A percentile compares a stretch with the other conserved stretches of the same genome.
These are phyloP conservation scores for Tychaedon coryphoeus DNA, from an alignment of 2,113 vertebrate genomes.

Conservation along the genomic window DNA sequence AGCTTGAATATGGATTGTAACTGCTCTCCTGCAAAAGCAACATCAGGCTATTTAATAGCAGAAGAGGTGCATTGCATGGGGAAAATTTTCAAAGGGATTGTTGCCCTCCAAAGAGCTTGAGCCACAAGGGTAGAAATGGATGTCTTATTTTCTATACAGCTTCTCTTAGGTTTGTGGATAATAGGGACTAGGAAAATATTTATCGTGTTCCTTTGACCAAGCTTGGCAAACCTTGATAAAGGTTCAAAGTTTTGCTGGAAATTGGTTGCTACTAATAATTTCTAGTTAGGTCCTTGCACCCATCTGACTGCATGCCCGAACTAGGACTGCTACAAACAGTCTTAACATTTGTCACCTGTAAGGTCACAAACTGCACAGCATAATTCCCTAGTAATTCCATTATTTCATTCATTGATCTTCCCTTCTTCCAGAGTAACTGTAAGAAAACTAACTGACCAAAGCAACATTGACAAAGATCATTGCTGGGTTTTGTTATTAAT, in stretches of 20 bases:
- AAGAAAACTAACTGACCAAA: not conserved
- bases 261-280: not conserved
- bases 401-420: not conserved
- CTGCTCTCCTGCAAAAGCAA: not conserved
- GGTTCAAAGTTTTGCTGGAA: not conserved
- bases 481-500: not conserved
- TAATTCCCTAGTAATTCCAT: not conserved
- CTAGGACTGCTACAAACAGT: not conserved
- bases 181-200: not conserved
- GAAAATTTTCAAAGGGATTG: not conserved
- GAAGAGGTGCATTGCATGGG: not conserved
- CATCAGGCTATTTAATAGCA: not conserved
- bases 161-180: not conserved
- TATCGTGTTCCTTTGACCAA: not conserved
- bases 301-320: accelerated
- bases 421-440: not conserved
- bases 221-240: not conserved
- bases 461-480: not conserved
- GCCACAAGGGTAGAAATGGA: not conserved
- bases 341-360: not conserved
- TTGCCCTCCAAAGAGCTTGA: not conserved
- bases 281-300: not conserved
- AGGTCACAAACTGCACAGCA: not conserved
- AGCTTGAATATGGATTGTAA: not conserved
- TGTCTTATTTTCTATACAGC: not conserved